Percentiles rank a stretch among this genome's conserved stretches.
Conservation (phyloP, 2,113 vertebrate species). For the Psittacula cyanocephala region DNA sequence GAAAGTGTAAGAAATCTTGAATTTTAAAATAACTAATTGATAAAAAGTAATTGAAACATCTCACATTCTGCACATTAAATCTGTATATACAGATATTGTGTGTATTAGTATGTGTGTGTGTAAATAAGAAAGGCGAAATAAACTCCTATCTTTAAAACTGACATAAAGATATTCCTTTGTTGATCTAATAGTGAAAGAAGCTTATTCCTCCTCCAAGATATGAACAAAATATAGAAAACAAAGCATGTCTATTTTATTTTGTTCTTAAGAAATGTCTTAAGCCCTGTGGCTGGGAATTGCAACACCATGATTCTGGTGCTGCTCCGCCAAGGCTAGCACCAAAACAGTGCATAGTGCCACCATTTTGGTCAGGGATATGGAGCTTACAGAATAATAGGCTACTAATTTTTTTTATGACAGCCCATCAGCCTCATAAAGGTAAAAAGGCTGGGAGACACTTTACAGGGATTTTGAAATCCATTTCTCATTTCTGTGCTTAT, state of each 20-base stretch:
- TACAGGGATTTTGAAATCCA: neutral
- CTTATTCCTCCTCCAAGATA: neutral
- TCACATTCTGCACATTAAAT: neutral
- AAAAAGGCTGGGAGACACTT: neutral
- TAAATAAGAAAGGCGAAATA: neutral
- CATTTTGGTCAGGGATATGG: neutral
- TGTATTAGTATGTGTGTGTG: too few relatives aligned
- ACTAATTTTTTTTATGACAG: neutral
- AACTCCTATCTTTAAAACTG: neutral
- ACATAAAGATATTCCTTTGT: neutral
- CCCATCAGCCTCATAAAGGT: neutral
- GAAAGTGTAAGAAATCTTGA: neutral
- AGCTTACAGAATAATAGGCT: neutral
- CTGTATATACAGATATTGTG: neutral
- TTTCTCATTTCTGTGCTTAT: neutral
- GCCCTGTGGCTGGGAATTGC: neutral
- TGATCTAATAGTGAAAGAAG: neutral
- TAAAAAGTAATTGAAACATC: neutral
- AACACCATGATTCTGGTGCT: neutral
- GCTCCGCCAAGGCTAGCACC: neutral
- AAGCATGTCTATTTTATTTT: neutral
- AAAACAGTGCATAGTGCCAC: neutral
- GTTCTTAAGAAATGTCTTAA: neutral
- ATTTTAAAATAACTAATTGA: neutral
- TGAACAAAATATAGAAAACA: neutral